Evolutionary conservation across 2,888 invertebrate genomes (phyloP).

Genomic region (Cartodere bifasciata): DNA sequence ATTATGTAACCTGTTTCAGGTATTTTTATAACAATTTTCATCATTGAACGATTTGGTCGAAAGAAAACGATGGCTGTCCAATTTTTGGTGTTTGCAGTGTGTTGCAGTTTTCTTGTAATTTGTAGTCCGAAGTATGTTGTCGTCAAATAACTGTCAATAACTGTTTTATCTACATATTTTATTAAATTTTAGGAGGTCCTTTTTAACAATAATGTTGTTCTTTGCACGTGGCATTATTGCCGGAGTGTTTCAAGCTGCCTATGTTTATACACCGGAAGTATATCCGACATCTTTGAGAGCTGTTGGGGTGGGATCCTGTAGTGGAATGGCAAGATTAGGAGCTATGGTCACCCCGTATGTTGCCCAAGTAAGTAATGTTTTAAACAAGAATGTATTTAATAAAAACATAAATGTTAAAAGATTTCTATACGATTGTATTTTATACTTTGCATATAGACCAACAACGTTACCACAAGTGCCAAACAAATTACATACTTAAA

Average conservation of each 20-base stretch:
- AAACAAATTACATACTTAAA: no score
- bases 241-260: slow-evolving; percentile 89
- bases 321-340: slow-evolving; percentile 80
- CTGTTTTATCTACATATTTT: slow-evolving; percentile 3
- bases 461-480: no score
- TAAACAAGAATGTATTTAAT: no score
- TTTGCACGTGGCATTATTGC: slow-evolving; percentile 84
- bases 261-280: slow-evolving; percentile 92
- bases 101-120: slow-evolving; percentile 59
- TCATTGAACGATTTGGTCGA: slow-evolving; percentile 81
- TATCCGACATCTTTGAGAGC: slow-evolving; percentile 82
- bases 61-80: slow-evolving; percentile 92
- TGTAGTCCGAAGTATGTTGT: slow-evolving; percentile 56
- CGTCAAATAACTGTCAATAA: neutral
- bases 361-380: slow-evolving; percentile 55
- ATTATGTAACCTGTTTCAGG: no score
- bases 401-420: no score
- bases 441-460: no score
- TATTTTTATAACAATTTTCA: slow-evolving; percentile 76
- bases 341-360: slow-evolving; percentile 92
- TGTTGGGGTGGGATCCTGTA: slow-evolving; percentile 86
- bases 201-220: slow-evolving; percentile 73
- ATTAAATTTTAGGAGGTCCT: slow-evolving; percentile 47
- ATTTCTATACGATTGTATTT: no score
- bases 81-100: slow-evolving; percentile 70